Conservation (phyloP, 2,888 invertebrate genomes). For the Dioctria rufipes region DNA sequence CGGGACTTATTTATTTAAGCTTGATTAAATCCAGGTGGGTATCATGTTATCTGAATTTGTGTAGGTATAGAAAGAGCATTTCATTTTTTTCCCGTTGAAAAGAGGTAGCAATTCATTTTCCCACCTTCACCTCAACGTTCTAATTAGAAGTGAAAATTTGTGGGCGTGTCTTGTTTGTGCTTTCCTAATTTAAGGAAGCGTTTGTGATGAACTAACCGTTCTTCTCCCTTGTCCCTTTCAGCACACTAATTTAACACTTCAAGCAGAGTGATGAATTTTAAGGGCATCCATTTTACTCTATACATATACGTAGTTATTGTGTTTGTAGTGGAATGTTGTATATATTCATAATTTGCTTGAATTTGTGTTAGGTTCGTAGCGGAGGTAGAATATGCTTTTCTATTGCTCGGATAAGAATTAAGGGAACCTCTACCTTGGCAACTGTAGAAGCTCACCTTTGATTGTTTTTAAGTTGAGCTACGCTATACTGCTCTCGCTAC, state of each 20-base stretch:
- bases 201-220: background rate
- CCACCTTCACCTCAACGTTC: background rate
- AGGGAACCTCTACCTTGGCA: too few relatives aligned
- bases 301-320: background rate
- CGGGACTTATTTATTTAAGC: conserved; percentile 45
- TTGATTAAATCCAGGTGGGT: background rate
- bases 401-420: too few relatives aligned
- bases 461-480: too few relatives aligned
- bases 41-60: conserved; percentile 18
- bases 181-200: background rate
- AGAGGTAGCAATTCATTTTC: background rate
- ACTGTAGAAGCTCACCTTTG: too few relatives aligned
- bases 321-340: background rate
- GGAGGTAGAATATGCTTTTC: too few relatives aligned
- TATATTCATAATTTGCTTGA: too few relatives aligned
- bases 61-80: background rate
- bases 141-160: background rate
- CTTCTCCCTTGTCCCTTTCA: background rate
- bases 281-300: conserved; percentile 1
- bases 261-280: background rate
- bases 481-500: background rate
- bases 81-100: background rate
- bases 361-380: too few relatives aligned
- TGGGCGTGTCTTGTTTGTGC: conserved; percentile 29
- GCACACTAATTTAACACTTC: background rate